Conservation (phyloP, 2,797 vertebrate genomes). For the Parauchenoglanis punctatus region DNA sequence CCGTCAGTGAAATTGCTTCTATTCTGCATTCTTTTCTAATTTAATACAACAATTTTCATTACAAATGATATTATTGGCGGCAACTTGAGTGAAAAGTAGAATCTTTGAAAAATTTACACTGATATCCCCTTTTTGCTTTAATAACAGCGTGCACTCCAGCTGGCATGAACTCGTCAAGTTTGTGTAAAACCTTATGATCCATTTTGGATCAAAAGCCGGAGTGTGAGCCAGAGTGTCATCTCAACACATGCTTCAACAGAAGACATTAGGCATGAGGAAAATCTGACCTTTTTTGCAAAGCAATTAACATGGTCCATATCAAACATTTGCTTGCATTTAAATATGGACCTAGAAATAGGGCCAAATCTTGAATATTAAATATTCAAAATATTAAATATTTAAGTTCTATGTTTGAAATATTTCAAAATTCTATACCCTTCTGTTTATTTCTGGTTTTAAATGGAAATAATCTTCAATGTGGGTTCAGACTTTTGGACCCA, state of each 20-base stretch:
- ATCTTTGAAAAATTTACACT: neutral
- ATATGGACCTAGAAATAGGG: neutral
- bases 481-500: neutral
- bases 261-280: neutral
- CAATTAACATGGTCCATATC: neutral
- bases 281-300: neutral
- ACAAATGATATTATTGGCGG: neutral
- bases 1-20: neutral
- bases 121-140: neutral
- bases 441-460: neutral
- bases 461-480: neutral
- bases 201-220: neutral
- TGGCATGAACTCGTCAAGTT: neutral
- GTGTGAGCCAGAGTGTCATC: neutral
- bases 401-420: neutral
- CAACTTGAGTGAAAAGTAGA: neutral
- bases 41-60: neutral
- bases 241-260: neutral
- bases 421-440: neutral
- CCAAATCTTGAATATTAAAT: neutral
- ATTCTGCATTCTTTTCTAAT: neutral
- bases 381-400: neutral
- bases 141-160: neutral
- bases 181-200: neutral
- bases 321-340: neutral